Base-by-base conservation (phyloP, 1,140 invertebrate genomes). In the Phenacoccus solenopsis region DNA sequence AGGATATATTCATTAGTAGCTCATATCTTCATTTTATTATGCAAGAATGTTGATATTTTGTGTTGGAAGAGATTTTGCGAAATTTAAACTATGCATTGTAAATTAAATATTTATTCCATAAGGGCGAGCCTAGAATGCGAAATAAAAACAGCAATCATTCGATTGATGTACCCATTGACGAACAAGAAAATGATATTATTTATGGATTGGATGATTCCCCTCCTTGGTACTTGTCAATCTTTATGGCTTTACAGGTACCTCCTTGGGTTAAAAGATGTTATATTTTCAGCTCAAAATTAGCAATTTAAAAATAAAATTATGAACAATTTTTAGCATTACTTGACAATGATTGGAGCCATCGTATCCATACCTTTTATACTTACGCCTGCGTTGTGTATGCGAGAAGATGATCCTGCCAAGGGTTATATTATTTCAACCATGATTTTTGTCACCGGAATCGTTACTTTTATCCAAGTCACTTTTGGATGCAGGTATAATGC, bases 271-370 rank as follows among this genome's bases (percentile, higher is more conserved):
- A 64, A 10, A 24, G 22, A 64, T 64, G 2, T 3, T 24, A 64
- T 64, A 38, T 38, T n/a, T n/a, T n/a, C n/a, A n/a, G n/a, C n/a
- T n/a, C n/a, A n/a, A 38, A n/a, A n/a, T n/a, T 38, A 38, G n/a
- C n/a, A 38, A 38, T 38, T 38, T n/a, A 38, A 38, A n/a, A 38
- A 38, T 10, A 38, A 38, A 10, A 38, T 38, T 9, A n/a, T 9
- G 32, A 38, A 38, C 9, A 38, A 38, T n/a, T 38, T 38, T 9
- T 80, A 94, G 88, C 91, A 94, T 77, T 94, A 93, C 76, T 78
- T 94, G 70, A 91, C 90, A 0, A 91, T 93, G 89, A 90, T 94
- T 35, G 90, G 90, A 0, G 89, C 88, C 0, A 92, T 91, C 28
- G 88, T 94, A 0, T 86, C 90, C 0, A 90, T 91, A 71, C 91